Evolutionary conservation across 1,140 invertebrate genomes (phyloP).

Genomic region (Steinernema feltiae): DNA sequence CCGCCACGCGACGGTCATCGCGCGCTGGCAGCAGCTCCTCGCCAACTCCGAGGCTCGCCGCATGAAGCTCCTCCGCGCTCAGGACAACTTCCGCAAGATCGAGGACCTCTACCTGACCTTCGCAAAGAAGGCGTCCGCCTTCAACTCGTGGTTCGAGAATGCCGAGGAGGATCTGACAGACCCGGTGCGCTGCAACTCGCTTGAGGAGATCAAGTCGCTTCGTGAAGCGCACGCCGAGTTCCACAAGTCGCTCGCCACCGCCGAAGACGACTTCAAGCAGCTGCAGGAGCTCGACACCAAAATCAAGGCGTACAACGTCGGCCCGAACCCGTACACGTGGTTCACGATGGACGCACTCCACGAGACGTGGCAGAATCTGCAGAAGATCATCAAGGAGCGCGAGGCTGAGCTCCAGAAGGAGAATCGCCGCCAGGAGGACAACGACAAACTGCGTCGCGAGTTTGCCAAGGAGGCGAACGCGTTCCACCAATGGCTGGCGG

Average conservation of each 20-base stretch:
- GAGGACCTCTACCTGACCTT: slow-evolving; percentile 98
- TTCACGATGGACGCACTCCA: slow-evolving; percentile 99
- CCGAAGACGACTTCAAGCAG: slow-evolving; percentile 92
- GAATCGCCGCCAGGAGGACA: slow-evolving; percentile 92
- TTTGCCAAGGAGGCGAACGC: slow-evolving; percentile 96
- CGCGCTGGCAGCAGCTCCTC: slow-evolving; percentile 86
- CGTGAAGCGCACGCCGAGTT: slow-evolving; percentile 95
- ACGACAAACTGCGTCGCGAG: slow-evolving; percentile 92
- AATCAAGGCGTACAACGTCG: slow-evolving; percentile 97
- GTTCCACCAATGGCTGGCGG: slow-evolving; percentile 97
- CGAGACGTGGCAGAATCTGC: slow-evolving; percentile 96
- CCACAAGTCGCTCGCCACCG: slow-evolving; percentile 77
- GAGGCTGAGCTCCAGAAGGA: slow-evolving; percentile 91
- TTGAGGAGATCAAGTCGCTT: slow-evolving; percentile 66
- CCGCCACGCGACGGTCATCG: slow-evolving; percentile 83
- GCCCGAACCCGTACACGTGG: slow-evolving; percentile 99
- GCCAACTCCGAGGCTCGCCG: slow-evolving; percentile 81
- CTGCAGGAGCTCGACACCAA: slow-evolving; percentile 88
- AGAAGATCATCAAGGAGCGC: slow-evolving; percentile 93
- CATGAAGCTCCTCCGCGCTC: slow-evolving; percentile 80
- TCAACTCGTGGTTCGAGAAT: slow-evolving; percentile 99
- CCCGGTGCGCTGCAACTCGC: slow-evolving; percentile 80
- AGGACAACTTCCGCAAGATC: slow-evolving; percentile 91
- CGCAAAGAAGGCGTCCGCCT: slow-evolving; percentile 97
- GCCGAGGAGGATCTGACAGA: slow-evolving; percentile 95